Evolutionary conservation across 2,888 invertebrate species (phyloP).

Genomic region (Opisthograptis luteolata): DNA sequence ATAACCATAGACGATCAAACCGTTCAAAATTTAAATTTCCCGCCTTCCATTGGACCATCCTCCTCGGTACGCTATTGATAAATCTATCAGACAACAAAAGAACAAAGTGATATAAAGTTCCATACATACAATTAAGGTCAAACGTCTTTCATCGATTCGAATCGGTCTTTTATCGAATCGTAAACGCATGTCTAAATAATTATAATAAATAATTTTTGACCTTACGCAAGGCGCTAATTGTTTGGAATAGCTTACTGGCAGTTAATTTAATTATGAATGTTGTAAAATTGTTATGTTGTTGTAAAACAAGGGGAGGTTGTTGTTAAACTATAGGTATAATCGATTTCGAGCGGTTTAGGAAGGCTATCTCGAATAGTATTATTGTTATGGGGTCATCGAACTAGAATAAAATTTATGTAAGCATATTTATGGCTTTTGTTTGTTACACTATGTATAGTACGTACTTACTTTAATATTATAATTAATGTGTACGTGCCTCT

Average conservation of each 20-base stretch:
- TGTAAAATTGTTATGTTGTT: slow-evolving; percentile 54
- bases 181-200: slow-evolving; percentile 63
- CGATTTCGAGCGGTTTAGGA: slow-evolving; percentile 13
- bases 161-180: slow-evolving; percentile 68
- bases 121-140: slow-evolving; percentile 49
- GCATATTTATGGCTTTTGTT: slow-evolving; percentile 9
- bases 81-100: slow-evolving; percentile 29
- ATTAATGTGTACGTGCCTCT: neutral
- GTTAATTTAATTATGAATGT: slow-evolving; percentile 72
- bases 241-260: slow-evolving; percentile 62
- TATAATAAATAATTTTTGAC: slow-evolving; percentile 73
- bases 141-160: slow-evolving; percentile 67
- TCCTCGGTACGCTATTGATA: too few relatives aligned
- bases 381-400: slow-evolving; percentile 7
- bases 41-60: too few relatives aligned
- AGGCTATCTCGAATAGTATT: slow-evolving; percentile 2
- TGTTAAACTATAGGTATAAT: slow-evolving; percentile 18
- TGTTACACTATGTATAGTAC: too few relatives aligned
- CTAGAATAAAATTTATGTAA: slow-evolving; percentile 3
- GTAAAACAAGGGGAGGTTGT: slow-evolving; percentile 48
- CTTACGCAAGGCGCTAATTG: slow-evolving; percentile 73
- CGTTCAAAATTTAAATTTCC: too few relatives aligned
- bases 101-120: slow-evolving; percentile 43
- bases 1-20: too few relatives aligned
- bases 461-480: neutral